phyloP scores from a whole-genome alignment of 2,797 vertebrate species.

The Merluccius polli region DNA sequence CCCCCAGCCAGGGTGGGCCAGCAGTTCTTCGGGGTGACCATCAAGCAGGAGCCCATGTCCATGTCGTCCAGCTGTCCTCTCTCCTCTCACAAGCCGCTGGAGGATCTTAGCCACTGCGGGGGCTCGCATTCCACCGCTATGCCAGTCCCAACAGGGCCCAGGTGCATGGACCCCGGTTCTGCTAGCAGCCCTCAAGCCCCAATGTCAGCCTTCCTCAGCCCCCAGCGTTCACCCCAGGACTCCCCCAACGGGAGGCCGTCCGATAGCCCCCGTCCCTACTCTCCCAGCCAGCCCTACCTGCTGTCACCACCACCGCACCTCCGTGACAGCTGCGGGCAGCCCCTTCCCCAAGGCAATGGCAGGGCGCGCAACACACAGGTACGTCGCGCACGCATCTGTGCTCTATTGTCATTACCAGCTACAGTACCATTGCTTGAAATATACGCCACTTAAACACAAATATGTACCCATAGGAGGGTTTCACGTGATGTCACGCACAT shows the following conservation, averaged over 20 bases:
- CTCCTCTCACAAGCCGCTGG: conserved; percentile 76
- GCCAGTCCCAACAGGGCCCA: conserved; percentile 54
- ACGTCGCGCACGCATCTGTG: conserved; percentile 14
- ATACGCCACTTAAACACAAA: neutral
- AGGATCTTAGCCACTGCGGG: conserved; percentile 72
- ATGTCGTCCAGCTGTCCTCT: conserved; percentile 85
- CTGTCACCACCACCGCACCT: conserved; percentile 68
- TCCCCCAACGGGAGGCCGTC: conserved; percentile 78
- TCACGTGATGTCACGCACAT: neutral
- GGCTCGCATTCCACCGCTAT: conserved; percentile 53
- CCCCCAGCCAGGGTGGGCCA: conserved; percentile 70
- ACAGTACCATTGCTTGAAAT: neutral
- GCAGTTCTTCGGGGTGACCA: conserved; percentile 80
- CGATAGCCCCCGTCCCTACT: conserved; percentile 85
- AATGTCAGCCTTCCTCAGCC: conserved; percentile 89
- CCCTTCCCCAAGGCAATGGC: conserved; percentile 65
- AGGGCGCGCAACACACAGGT: conserved; percentile 81
- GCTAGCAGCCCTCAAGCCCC: conserved; percentile 68
- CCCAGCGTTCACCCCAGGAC: conserved; percentile 91
- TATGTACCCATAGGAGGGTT: neutral
- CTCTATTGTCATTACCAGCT: neutral
- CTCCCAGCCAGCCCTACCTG: conserved; percentile 86
- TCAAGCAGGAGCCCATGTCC: conserved; percentile 87
- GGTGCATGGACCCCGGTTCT: conserved; percentile 55
- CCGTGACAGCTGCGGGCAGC: conserved; percentile 72